Evolutionary conservation across 2,797 vertebrate genomes (phyloP).

Genomic region (Miichthys miiuy): DNA sequence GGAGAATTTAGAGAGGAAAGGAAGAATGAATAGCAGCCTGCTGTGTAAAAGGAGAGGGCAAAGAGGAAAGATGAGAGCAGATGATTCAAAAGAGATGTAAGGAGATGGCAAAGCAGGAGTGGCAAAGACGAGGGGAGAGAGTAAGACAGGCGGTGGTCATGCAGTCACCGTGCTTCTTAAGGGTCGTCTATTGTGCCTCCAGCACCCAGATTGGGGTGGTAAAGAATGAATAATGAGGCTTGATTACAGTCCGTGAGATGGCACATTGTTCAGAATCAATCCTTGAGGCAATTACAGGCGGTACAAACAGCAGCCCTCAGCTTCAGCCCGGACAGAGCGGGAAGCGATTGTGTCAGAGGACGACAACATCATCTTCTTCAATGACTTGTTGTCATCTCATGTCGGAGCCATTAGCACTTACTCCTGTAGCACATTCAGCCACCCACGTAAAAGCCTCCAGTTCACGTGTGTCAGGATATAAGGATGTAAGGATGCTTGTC

Average conservation of each 20-base stretch:
- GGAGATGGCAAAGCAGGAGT: slow-evolving; percentile 50
- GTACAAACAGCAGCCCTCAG: slow-evolving; percentile 75
- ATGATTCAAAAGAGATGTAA: slow-evolving; percentile 65
- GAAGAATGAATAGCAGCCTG: slow-evolving; percentile 50
- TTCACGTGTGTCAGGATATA: slow-evolving; percentile 34
- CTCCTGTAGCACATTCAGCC: slow-evolving; percentile 48
- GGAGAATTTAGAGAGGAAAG: slow-evolving; percentile 64
- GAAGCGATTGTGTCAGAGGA: slow-evolving; percentile 82
- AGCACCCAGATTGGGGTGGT: slow-evolving; percentile 74
- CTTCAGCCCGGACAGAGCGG: slow-evolving; percentile 73
- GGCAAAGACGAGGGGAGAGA: slow-evolving; percentile 56
- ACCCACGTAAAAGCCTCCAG: slow-evolving; percentile 53
- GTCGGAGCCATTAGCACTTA: slow-evolving; percentile 75
- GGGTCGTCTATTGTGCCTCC: slow-evolving; percentile 76
- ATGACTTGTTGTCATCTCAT: slow-evolving; percentile 83
- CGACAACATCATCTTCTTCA: slow-evolving; percentile 81
- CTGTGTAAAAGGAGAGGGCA: slow-evolving; percentile 55
- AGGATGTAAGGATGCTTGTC: slow-evolving; percentile 22
- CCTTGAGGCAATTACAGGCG: slow-evolving; percentile 82
- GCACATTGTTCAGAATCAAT: slow-evolving; percentile 85
- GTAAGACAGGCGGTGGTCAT: slow-evolving; percentile 64
- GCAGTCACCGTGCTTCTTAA: slow-evolving; percentile 74
- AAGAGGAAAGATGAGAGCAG: slow-evolving; percentile 68
- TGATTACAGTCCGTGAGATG: slow-evolving; percentile 85
- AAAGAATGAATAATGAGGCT: slow-evolving; percentile 86